A percentile compares a stretch with the other conserved stretches of the same genome.
Evolutionary conservation across 2,113 vertebrate species (phyloP).

Genomic region (Engraulis encrasicolus): DNA sequence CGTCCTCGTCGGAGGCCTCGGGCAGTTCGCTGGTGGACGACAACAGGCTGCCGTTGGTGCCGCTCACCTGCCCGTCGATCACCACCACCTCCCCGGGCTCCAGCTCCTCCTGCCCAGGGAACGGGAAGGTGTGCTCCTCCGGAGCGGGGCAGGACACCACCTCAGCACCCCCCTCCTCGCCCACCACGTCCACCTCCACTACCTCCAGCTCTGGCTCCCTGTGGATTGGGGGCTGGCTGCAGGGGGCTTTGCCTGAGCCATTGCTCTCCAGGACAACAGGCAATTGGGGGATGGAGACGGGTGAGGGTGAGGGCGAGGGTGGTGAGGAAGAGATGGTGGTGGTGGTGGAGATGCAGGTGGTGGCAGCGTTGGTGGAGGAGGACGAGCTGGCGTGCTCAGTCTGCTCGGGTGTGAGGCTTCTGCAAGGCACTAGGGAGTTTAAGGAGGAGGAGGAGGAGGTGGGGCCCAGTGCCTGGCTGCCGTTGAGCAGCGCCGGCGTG

Average conservation of each 20-base stretch:
- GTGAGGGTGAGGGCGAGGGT: too few species aligned
- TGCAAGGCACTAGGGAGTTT: slow-evolving; percentile 99
- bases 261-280: slow-evolving; percentile 53
- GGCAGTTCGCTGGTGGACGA: slow-evolving; percentile 46
- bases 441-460: slow-evolving; percentile 81
- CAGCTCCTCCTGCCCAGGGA: neutral
- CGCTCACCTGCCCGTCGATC: slow-evolving; percentile 87
- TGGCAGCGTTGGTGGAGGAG: slow-evolving; percentile 52
- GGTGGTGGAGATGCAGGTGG: slow-evolving; percentile 47
- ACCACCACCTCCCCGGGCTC: slow-evolving; percentile 80
- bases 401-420: slow-evolving; percentile 82
- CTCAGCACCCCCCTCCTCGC: slow-evolving; percentile 36
- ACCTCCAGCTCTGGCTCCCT: slow-evolving; percentile 75
- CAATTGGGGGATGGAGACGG: slow-evolving; percentile 34
- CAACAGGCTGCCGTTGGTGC: slow-evolving; percentile 66
- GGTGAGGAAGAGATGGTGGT: neutral
- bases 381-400: slow-evolving; percentile 61
- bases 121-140: neutral
- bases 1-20: slow-evolving; percentile 61
- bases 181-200: slow-evolving; percentile 83
- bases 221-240: slow-evolving; percentile 43
- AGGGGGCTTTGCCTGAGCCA: slow-evolving; percentile 60
- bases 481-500: slow-evolving; percentile 80
- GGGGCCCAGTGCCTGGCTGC: slow-evolving; percentile 79
- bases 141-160: slow-evolving; percentile 24